Evolutionary conservation across 2,888 invertebrate genomes (phyloP).

Genomic region (Caenorhabditis doughertyi): DNA sequence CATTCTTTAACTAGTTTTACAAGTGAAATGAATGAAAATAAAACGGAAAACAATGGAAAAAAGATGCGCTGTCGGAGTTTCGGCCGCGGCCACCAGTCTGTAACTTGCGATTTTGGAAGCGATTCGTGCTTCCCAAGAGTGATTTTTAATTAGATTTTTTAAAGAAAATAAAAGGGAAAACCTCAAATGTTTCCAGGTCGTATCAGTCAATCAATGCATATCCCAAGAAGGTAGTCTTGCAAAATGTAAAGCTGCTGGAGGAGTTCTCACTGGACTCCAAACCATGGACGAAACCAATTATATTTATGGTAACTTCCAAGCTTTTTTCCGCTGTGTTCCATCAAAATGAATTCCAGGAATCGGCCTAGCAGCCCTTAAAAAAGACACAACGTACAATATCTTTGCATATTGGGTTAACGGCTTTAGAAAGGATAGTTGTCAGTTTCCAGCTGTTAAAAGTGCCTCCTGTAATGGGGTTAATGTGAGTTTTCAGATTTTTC

Average conservation of each 20-base stretch:
- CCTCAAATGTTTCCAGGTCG: background rate
- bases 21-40: too few species aligned
- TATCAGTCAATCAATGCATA: background rate
- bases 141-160: background rate
- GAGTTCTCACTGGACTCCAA: background rate
- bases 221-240: background rate
- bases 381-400: background rate
- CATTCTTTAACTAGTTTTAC: too few species aligned
- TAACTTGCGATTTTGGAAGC: too few species aligned
- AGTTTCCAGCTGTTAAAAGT: background rate
- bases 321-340: too few species aligned
- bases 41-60: too few species aligned
- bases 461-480: background rate
- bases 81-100: too few species aligned
- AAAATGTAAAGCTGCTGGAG: constrained; percentile 4
- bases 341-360: background rate
- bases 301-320: too few species aligned
- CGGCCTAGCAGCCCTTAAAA: background rate
- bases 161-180: too few species aligned
- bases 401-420: constrained; percentile 11
- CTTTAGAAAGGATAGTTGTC: background rate
- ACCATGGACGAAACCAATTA: constrained; percentile 4
- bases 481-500: background rate
- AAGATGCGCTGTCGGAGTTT: too few species aligned
- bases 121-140: too few species aligned